Conservation (phyloP, 2,888 invertebrate species). For the Octodonta nipae region DNA sequence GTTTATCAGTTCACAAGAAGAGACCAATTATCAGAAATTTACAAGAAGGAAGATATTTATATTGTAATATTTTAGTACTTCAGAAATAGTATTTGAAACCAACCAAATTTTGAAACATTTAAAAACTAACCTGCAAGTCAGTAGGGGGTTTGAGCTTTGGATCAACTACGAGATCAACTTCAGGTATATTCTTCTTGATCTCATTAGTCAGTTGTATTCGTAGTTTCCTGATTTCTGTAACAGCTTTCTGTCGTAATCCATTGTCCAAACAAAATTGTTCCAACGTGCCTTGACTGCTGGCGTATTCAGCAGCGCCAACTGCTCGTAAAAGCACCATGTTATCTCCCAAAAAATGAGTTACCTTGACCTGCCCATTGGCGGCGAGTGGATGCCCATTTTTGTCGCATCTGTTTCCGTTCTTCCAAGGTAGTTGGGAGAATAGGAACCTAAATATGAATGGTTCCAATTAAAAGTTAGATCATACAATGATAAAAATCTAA, state of each 20-base stretch:
- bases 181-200: slow-evolving; percentile 63
- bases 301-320: slow-evolving; percentile 78
- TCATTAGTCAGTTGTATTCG: slow-evolving; percentile 80
- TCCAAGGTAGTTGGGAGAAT: slow-evolving; percentile 29
- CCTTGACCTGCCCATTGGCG: slow-evolving; percentile 62
- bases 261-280: slow-evolving; percentile 63
- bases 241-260: slow-evolving; percentile 76
- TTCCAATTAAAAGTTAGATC: no score
- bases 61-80: no score
- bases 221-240: slow-evolving; percentile 80
- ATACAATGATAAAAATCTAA: no score
- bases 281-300: slow-evolving; percentile 50
- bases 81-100: no score
- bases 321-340: slow-evolving; percentile 71
- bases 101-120: no score
- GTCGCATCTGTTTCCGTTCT: slow-evolving; percentile 23
- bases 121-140: slow-evolving; percentile 43
- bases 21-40: no score
- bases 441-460: no score
- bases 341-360: slow-evolving; percentile 72
- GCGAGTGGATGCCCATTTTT: slow-evolving; percentile 42
- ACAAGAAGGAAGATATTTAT: no score
- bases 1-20: no score
- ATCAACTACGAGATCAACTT: slow-evolving; percentile 47
- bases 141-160: slow-evolving; percentile 68